Percentiles rank a stretch among this genome's conserved stretches.
These are phyloP conservation scores for Vespertilio murinus DNA, from an alignment of 2,797 vertebrate genomes.

Conservation along the genomic window DNA sequence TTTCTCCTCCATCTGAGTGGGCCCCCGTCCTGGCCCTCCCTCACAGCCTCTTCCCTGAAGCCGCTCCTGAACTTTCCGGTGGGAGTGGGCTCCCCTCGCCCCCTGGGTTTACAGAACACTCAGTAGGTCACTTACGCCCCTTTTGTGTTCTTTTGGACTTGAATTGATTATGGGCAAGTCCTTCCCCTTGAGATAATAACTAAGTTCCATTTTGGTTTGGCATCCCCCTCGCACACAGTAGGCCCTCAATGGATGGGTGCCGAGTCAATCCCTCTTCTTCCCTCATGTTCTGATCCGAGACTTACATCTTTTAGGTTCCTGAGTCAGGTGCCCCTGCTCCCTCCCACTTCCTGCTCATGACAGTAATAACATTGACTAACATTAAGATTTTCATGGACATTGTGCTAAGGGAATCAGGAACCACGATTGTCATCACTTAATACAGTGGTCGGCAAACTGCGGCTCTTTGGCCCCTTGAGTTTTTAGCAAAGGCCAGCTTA, in stretches of 20 bases:
- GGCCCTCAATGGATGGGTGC: not conserved
- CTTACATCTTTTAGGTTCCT: not conserved
- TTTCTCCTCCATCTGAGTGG: not conserved
- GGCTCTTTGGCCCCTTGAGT: too few relatives aligned
- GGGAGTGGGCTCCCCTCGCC: not conserved
- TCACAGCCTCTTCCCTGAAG: not conserved
- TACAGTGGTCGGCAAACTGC: too few relatives aligned
- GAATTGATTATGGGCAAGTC: not conserved
- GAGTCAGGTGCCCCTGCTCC: not conserved
- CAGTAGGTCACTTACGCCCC: not conserved
- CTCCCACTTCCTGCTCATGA: constrained; percentile 19
- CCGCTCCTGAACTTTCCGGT: not conserved
- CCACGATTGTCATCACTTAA: not conserved
- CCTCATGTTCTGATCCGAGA: not conserved
- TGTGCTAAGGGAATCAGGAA: not conserved
- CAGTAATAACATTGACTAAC: not conserved
- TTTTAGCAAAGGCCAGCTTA: too few relatives aligned
- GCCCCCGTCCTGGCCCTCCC: not conserved
- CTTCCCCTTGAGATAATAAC: constrained; percentile 15
- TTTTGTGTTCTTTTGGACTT: not conserved
- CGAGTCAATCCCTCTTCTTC: not conserved
- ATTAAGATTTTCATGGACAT: not conserved
- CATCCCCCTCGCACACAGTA: constrained; percentile 6
- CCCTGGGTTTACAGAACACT: not conserved
- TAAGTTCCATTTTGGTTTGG: constrained; percentile 5